Evolutionary conservation across 1,140 invertebrate species (phyloP).

Genomic region (Maniola jurtina): DNA sequence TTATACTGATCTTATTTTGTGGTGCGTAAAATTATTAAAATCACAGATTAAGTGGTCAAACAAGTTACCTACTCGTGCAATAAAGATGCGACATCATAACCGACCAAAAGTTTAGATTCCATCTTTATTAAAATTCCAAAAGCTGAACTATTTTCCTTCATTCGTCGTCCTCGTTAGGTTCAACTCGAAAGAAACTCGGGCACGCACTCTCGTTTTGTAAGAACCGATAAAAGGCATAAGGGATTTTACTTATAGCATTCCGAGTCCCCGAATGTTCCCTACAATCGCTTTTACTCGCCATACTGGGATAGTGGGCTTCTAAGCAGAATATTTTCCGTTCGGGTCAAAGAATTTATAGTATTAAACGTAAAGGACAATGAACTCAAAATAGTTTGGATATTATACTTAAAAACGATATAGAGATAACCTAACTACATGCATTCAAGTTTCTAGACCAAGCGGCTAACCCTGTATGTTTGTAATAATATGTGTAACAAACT

Average conservation of each 20-base stretch:
- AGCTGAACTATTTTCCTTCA: constrained; percentile 3
- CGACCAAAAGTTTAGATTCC: not conserved
- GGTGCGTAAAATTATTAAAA: no score
- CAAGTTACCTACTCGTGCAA: not conserved
- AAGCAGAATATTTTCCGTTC: constrained; percentile 15
- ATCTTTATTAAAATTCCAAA: constrained; percentile 13
- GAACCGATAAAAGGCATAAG: constrained; percentile 47
- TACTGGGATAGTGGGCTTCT: constrained; percentile 5
- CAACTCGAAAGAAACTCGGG: constrained; percentile 4
- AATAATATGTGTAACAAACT: no score
- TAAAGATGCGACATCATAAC: constrained; percentile 2
- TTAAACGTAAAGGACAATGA: not conserved
- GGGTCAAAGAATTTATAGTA: not conserved
- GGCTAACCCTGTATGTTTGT: no score
- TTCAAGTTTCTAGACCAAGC: no score
- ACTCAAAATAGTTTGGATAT: no score
- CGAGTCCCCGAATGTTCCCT: constrained; percentile 34
- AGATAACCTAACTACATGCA: no score
- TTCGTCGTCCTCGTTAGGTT: not conserved
- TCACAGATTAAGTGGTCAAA: not conserved
- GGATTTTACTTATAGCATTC: constrained; percentile 54
- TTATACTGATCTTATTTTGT: no score
- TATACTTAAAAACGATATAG: no score
- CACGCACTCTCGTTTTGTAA: constrained; percentile 31
- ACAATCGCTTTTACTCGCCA: constrained; percentile 21